These are phyloP conservation scores for Aphelenchoides besseyi DNA, from an alignment of 1,140 invertebrate species.

Conservation along the genomic window DNA sequence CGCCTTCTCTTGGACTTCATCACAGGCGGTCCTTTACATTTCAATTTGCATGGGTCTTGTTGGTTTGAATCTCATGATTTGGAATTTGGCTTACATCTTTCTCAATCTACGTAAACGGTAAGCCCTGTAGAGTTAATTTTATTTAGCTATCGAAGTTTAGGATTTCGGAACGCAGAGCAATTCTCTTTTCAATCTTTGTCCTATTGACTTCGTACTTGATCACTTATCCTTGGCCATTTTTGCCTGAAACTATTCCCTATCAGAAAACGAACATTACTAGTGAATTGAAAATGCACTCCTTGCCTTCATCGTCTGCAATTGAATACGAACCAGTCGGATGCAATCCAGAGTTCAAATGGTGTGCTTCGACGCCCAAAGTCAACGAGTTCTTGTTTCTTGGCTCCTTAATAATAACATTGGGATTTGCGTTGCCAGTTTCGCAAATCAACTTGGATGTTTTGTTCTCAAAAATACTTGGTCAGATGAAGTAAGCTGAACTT, in stretches of 20 bases:
- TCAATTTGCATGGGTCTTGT: constrained; percentile 42
- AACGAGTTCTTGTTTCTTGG: constrained; percentile 48
- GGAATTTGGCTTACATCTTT: constrained; percentile 51
- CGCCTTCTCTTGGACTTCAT: constrained; percentile 43
- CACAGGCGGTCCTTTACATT: constrained; percentile 40
- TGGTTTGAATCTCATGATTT: constrained; percentile 43
- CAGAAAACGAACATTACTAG: constrained; percentile 21
- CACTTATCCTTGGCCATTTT: constrained; percentile 55
- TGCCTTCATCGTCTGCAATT: neutral
- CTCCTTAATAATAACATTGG: constrained; percentile 36
- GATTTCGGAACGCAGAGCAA: constrained; percentile 35
- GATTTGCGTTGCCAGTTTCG: constrained; percentile 38
- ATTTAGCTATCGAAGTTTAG: constrained; percentile 14
- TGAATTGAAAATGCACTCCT: neutral
- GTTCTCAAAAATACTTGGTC: constrained; percentile 44
- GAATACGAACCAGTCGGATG: constrained; percentile 29
- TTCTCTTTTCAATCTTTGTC: constrained; percentile 16
- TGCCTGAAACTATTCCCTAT: constrained; percentile 40
- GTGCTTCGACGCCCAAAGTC: constrained; percentile 36
- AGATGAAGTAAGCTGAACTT: constrained; percentile 16
- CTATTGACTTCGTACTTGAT: constrained; percentile 36
- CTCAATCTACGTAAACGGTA: constrained; percentile 47
- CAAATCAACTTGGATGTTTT: constrained; percentile 49
- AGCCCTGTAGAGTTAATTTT: neutral
- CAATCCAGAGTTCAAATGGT: constrained; percentile 42